Evolutionary conservation across 2,797 vertebrate species (phyloP).

Genomic region (Amblyopsis hoosieri): DNA sequence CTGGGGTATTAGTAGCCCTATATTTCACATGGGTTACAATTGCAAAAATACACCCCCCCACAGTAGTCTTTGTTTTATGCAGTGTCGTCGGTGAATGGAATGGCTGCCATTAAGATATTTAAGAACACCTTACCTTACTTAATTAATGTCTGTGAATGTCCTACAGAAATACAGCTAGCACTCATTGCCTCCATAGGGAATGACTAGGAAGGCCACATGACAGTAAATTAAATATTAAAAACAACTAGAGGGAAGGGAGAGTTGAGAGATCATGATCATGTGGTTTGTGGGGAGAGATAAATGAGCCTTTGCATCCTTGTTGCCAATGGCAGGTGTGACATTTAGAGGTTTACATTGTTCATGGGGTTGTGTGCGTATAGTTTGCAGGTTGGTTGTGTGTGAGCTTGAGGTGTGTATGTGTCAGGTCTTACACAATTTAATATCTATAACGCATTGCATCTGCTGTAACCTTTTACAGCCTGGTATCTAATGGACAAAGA

Average conservation of each 20-base stretch:
- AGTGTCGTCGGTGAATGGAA: too few relatives aligned
- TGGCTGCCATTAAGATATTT: too few relatives aligned
- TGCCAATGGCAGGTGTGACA: slow-evolving; percentile 49
- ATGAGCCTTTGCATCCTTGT: slow-evolving; percentile 57
- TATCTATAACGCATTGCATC: slow-evolving; percentile 38
- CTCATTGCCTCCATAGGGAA: too few relatives aligned
- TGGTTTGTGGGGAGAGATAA: slow-evolving; percentile 41
- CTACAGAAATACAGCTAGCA: too few relatives aligned
- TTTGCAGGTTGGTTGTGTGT: slow-evolving; percentile 1
- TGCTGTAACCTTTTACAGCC: slow-evolving; percentile 43
- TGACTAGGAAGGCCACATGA: too few relatives aligned
- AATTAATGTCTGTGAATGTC: too few relatives aligned
- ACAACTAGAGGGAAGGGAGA: neutral
- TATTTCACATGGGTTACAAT: too few relatives aligned
- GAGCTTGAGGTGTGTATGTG: slow-evolving; percentile 1
- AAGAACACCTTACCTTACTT: too few relatives aligned
- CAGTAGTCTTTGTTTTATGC: too few relatives aligned
- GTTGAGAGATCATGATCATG: neutral
- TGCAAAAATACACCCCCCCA: too few relatives aligned
- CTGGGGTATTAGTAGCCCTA: too few relatives aligned
- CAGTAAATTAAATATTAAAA: neutral
- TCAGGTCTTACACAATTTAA: slow-evolving; percentile 22
- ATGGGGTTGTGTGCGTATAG: neutral
- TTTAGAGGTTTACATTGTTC: slow-evolving; percentile 22
- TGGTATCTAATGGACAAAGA: slow-evolving; percentile 38